Evolutionary conservation across 2,113 vertebrate species (phyloP).

Genomic region (Tragelaphus scriptus): DNA sequence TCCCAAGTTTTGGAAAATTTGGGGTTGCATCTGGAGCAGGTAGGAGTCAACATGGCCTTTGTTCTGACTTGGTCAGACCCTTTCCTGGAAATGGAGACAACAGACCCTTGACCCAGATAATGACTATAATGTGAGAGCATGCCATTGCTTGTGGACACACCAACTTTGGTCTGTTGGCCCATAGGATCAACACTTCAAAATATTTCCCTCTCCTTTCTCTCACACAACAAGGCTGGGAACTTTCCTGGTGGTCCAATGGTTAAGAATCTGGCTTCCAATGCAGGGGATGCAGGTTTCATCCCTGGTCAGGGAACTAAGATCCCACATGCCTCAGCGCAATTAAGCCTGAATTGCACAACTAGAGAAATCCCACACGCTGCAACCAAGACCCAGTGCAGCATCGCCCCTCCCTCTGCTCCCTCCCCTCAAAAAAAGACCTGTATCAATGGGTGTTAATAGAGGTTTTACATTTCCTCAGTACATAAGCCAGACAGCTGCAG

Average conservation of each 20-base stretch:
- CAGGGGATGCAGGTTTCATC: neutral
- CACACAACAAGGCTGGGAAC: neutral
- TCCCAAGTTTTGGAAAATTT: neutral
- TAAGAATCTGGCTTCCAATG: neutral
- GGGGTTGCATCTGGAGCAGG: neutral
- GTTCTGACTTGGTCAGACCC: neutral
- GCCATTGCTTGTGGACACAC: neutral
- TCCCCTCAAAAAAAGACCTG: too few relatives aligned
- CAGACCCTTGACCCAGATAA: neutral
- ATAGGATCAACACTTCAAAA: neutral
- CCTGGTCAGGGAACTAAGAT: neutral
- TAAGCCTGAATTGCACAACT: neutral
- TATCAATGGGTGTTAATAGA: fast-evolving
- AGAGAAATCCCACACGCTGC: neutral
- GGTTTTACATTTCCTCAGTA: neutral
- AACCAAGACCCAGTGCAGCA: neutral
- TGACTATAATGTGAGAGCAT: neutral
- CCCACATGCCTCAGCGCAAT: neutral
- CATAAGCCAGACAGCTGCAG: neutral
- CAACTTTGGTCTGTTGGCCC: neutral
- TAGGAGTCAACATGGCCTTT: neutral
- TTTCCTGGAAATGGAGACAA: neutral
- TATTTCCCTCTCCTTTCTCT: neutral
- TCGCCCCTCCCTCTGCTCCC: neutral
- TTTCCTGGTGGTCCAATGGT: neutral